Evolutionary conservation across 2,888 invertebrate genomes (phyloP).

Genomic region (Volucella zonaria): DNA sequence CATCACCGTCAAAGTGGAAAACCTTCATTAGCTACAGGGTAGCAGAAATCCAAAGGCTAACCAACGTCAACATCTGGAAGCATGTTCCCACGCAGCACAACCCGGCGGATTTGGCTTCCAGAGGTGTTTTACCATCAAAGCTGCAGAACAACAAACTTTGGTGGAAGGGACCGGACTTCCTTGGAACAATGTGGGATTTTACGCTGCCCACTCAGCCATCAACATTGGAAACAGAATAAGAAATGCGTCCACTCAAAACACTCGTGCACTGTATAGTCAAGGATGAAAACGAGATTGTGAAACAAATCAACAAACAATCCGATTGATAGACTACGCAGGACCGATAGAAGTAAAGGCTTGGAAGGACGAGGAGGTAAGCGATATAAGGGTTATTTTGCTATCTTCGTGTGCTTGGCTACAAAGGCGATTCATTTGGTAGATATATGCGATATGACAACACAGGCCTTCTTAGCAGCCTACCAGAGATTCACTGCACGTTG

Average conservation of each 20-base stretch:
- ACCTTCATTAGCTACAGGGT: slow-evolving; percentile 22
- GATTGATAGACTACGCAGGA: slow-evolving; percentile 57
- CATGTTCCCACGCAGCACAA: slow-evolving; percentile 20
- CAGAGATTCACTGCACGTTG: slow-evolving; percentile 27
- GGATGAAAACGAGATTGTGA: not conserved
- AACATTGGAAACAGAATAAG: slow-evolving; percentile 12
- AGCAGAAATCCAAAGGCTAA: slow-evolving; percentile 14
- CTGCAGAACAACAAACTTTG: slow-evolving; percentile 27
- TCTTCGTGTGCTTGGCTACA: slow-evolving; percentile 50
- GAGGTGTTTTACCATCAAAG: slow-evolving; percentile 8
- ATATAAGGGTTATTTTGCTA: slow-evolving; percentile 34
- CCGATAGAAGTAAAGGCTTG: too few relatives aligned
- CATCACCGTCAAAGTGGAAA: slow-evolving; percentile 14
- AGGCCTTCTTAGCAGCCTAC: slow-evolving; percentile 27
- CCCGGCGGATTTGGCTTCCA: slow-evolving; percentile 22
- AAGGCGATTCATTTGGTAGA: slow-evolving; percentile 49
- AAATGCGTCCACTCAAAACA: slow-evolving; percentile 6
- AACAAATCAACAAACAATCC: slow-evolving; percentile 12
- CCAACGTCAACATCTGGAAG: not conserved
- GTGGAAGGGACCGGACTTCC: slow-evolving; percentile 49
- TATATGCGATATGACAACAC: slow-evolving; percentile 28
- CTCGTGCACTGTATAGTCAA: slow-evolving; percentile 2
- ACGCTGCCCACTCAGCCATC: slow-evolving; percentile 11
- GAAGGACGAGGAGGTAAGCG: slow-evolving; percentile 6
- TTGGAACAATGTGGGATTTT: slow-evolving; percentile 3